These are phyloP conservation scores for Upupa epops DNA, from an alignment of 2,113 vertebrate species.

Conservation along the genomic window DNA sequence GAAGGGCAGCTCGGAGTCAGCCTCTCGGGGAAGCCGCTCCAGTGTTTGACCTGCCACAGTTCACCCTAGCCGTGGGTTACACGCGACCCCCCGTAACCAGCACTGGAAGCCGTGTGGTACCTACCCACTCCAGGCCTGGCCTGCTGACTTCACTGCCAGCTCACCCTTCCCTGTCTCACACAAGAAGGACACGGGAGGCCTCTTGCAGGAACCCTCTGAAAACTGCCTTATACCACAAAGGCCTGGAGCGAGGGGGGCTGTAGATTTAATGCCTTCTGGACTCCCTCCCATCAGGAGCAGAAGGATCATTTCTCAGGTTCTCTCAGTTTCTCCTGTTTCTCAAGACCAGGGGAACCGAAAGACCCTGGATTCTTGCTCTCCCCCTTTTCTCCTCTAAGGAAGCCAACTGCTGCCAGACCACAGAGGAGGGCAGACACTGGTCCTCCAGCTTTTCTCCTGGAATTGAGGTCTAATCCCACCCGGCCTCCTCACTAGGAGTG, in stretches of 20 bases:
- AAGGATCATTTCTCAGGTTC: background rate
- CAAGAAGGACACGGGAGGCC: background rate
- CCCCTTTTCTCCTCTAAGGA: background rate
- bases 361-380: background rate
- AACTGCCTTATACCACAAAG: background rate
- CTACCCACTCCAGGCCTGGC: background rate
- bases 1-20: conserved; percentile 12
- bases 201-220: background rate
- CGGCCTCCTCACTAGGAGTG: background rate
- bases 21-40: background rate
- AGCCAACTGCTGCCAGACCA: background rate
- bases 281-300: background rate
- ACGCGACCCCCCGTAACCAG: no score
- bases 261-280: background rate
- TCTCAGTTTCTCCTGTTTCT: background rate
- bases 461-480: background rate
- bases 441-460: background rate
- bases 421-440: background rate
- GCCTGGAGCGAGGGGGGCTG: background rate
- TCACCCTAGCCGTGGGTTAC: background rate
- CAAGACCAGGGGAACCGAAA: background rate
- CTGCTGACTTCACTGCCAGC: background rate
- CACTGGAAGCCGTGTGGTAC: background rate
- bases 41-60: background rate
- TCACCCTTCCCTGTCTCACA: background rate